Conservation (phyloP, 2,797 vertebrate genomes). For the Pristis pectinata region DNA sequence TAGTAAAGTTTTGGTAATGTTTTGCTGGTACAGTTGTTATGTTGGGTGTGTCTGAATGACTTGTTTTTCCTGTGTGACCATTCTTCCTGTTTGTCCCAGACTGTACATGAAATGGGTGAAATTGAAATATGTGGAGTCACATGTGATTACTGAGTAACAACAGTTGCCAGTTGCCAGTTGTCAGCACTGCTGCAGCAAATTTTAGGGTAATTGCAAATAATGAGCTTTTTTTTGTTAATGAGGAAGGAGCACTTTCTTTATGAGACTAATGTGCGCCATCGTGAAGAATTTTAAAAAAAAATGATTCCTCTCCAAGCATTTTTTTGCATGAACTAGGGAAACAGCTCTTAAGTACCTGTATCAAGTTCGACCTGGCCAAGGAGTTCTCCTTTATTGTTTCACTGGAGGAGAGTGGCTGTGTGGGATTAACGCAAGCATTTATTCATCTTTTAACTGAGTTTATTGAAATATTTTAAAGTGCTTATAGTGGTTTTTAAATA, state of each 20-base stretch:
- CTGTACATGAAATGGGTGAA: constrained; percentile 1
- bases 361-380: neutral
- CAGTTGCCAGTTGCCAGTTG: neutral
- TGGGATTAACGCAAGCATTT: no score
- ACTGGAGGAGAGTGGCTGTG: no score
- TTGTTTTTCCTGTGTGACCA: constrained; percentile 18
- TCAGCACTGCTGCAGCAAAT: neutral
- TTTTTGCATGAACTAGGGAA: neutral
- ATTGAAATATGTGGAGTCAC: neutral
- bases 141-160: neutral
- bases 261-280: neutral
- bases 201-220: constrained; percentile 10
- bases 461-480: no score
- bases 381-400: no score
- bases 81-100: constrained; percentile 33
- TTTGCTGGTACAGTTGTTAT: neutral
- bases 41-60: constrained; percentile 6
- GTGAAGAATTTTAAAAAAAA: neutral
- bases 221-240: constrained; percentile 1
- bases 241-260: neutral
- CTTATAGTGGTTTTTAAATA: no score
- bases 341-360: neutral
- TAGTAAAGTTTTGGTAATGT: neutral
- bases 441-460: no score
- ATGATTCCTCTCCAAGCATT: neutral